A percentile compares a stretch with the other conserved stretches of the same genome.
Evolutionary conservation across 2,888 invertebrate genomes (phyloP).

Genomic region (Andrena haemorrhoa): DNA sequence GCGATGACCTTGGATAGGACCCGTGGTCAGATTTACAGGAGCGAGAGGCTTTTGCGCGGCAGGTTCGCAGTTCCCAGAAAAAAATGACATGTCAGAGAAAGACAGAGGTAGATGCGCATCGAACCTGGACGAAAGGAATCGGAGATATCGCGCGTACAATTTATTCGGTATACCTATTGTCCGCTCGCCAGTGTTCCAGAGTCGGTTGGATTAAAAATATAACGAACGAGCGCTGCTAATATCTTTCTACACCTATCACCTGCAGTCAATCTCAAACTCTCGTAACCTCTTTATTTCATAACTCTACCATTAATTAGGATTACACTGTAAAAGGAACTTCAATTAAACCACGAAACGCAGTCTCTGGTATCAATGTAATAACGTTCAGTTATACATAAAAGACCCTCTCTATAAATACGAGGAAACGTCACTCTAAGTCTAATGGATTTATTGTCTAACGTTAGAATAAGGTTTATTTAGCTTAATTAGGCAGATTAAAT

Average conservation of each 20-base stretch:
- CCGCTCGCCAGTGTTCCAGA: background rate
- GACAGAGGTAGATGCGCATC: background rate
- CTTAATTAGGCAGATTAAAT: background rate
- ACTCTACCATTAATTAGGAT: background rate
- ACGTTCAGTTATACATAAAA: background rate
- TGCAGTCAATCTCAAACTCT: background rate
- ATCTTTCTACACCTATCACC: background rate
- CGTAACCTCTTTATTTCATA: background rate
- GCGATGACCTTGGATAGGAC: conserved; percentile 43
- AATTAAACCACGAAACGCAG: background rate
- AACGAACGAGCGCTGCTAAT: conserved; percentile 28
- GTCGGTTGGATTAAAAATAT: conserved; percentile 28
- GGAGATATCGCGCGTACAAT: background rate
- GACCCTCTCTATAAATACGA: background rate
- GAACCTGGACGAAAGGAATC: conserved; percentile 3
- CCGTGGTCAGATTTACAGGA: conserved; percentile 38
- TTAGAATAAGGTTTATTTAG: background rate
- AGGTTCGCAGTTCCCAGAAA: conserved; percentile 13
- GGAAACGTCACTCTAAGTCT: conserved; percentile 2
- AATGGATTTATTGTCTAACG: background rate
- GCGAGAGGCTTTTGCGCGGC: conserved; percentile 20
- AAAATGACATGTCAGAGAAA: background rate
- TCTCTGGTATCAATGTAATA: conserved; percentile 1
- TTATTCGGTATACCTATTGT: background rate
- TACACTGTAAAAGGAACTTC: conserved; percentile 43